Conservation (phyloP, 2,113 vertebrate genomes). For the Lepidiolamprologus cunningtoni region DNA sequence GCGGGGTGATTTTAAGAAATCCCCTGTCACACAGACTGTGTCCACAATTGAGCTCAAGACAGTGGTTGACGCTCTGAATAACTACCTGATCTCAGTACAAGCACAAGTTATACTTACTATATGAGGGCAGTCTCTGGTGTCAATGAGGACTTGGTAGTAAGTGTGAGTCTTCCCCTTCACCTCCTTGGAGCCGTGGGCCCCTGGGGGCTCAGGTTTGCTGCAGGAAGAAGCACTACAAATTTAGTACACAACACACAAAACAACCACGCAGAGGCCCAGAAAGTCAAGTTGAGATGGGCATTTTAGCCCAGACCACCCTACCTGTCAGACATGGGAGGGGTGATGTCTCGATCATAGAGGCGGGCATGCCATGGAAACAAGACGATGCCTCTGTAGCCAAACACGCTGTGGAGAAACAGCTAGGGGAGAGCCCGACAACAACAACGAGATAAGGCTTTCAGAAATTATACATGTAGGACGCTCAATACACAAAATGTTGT, state of each 20-base stretch:
- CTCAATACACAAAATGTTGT: background rate
- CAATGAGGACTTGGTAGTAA: constrained; percentile 95
- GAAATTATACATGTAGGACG: background rate
- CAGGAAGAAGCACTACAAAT: background rate
- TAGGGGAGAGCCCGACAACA: constrained; percentile 52
- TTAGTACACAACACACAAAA: background rate
- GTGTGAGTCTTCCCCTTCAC: constrained; percentile 96
- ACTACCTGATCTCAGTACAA: background rate
- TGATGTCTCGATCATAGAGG: constrained; percentile 90
- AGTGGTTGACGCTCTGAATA: background rate
- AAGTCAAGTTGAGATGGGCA: background rate
- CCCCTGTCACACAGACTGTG: background rate
- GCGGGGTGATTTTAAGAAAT: no score
- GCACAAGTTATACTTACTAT: constrained; percentile 79
- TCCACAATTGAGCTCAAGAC: background rate
- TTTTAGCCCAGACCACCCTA: constrained; percentile 31
- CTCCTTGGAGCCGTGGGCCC: constrained; percentile 87
- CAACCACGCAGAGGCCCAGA: background rate
- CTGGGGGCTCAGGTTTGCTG: constrained; percentile 74
- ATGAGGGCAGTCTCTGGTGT: constrained; percentile 91
- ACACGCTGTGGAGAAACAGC: constrained; percentile 96
- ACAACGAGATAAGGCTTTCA: background rate
- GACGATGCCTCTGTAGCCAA: constrained; percentile 94
- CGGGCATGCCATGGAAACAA: constrained; percentile 98
- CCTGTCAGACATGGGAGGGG: constrained; percentile 85